Conservation (phyloP, 2,888 invertebrate species). For the Mythimna loreyi region DNA sequence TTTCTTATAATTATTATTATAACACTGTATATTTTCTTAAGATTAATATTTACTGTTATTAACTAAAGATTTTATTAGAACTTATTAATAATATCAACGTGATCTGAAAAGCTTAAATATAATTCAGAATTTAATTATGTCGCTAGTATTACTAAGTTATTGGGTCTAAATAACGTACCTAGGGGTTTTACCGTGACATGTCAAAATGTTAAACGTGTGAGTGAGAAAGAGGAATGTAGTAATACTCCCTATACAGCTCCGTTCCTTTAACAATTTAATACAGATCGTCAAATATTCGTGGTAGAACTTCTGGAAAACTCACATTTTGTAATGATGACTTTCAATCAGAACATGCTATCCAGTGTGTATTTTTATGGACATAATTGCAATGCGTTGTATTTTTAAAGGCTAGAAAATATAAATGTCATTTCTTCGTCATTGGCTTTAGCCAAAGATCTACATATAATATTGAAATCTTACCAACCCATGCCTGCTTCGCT, state of each 20-base stretch:
- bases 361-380: not conserved
- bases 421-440: not conserved
- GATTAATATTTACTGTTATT: slow-evolving; percentile 59
- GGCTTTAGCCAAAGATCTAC: not conserved
- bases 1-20: slow-evolving; percentile 38
- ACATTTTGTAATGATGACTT: not conserved
- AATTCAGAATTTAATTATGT: slow-evolving; percentile 50
- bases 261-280: no score
- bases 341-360: slow-evolving; percentile 8
- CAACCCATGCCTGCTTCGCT: no score
- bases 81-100: slow-evolving; percentile 42
- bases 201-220: no score
- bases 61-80: slow-evolving; percentile 58
- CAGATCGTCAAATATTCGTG: no score
- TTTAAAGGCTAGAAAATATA: not conserved
- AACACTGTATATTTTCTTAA: slow-evolving; percentile 57
- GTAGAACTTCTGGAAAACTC: not conserved
- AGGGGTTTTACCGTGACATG: no score
- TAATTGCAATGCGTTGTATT: not conserved
- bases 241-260: no score
- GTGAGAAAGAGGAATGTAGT: no score
- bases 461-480: not conserved
- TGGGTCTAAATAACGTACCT: slow-evolving; percentile 19
- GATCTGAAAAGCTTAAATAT: slow-evolving; percentile 61
- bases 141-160: slow-evolving; percentile 53